Evolutionary conservation across 2,113 vertebrate species (phyloP), one percentile per base, ranked within the genome.

Genomic region (Gambusia holbrooki): DNA sequence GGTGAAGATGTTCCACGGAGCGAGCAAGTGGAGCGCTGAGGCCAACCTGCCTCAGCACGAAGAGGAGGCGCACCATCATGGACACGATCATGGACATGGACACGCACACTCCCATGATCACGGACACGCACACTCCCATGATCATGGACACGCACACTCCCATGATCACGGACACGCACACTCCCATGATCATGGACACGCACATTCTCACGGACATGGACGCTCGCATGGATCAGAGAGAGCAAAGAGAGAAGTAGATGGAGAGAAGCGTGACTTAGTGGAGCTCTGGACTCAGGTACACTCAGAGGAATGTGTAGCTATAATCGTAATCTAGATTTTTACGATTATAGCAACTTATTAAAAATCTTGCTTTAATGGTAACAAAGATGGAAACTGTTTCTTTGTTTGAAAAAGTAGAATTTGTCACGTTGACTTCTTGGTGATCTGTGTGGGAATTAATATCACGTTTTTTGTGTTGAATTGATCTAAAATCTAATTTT

Each of bases 231-330:
- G 85, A 77, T 79, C 37, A 0, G 84, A 93, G 62, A 84, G 77
- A 58, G 33, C 48, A 54, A 91, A 87, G 86, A 84, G 69, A 32
- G 83, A 79, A n/a, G 35, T 45, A 0, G 85, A 45, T 14, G 67
- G 77, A 65, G 94, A 93, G 70, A 92, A 92, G 84, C 87, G 93
- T 77, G 92, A 94, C 88, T 73, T 79, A 35, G 40, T 96, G 85
- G 95, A 95, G 76, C 95, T 97, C 5, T 97, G 96, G 96, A 95
- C 91, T 45, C 96, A 97, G 92, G 97, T 97, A 84, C 79, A n/a
- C 1, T 61, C 29, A 35, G 15, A 4, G 17, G 27, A 48, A 15
- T 7, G 13, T 32, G 14, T 48, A 19, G 45, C 45, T 48, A 17
- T 48, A 48, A 48, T 17, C 1, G 5, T 48, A 48, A 17, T 2